Conservation (phyloP, 2,797 vertebrate genomes). For the Saxicola maurus region DNA sequence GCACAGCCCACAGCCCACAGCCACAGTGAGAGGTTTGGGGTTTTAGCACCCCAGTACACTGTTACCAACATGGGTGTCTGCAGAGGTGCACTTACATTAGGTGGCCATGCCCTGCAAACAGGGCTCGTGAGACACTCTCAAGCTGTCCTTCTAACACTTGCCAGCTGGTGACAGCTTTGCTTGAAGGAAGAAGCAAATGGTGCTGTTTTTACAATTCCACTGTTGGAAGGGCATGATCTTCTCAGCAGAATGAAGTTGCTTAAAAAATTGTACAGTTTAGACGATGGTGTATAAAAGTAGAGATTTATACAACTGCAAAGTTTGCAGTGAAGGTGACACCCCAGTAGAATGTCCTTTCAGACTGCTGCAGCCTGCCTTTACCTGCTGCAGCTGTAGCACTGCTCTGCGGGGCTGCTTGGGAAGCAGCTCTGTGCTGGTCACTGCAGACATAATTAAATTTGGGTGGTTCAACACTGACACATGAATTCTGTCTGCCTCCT, state of each 20-base stretch:
- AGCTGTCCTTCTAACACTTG: neutral
- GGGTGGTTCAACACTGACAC: neutral
- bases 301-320: neutral
- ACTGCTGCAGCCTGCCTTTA: neutral
- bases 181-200: neutral
- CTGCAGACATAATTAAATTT: neutral
- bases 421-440: neutral
- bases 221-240: neutral
- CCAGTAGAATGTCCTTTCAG: neutral
- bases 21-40: accelerated
- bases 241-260: neutral
- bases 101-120: neutral
- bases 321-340: neutral
- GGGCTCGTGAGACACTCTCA: neutral
- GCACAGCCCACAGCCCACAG: neutral
- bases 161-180: neutral
- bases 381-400: neutral
- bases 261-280: neutral
- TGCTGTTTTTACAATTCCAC: neutral
- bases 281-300: neutral
- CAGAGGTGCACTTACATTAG: neutral
- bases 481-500: neutral
- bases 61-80: neutral
- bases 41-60: accelerated
- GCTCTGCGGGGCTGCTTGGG: neutral